Percentiles rank a stretch among this genome's conserved stretches.
These are phyloP conservation scores for Hystrix cristata DNA, from an alignment of 2,113 vertebrate species.

Conservation along the genomic window DNA sequence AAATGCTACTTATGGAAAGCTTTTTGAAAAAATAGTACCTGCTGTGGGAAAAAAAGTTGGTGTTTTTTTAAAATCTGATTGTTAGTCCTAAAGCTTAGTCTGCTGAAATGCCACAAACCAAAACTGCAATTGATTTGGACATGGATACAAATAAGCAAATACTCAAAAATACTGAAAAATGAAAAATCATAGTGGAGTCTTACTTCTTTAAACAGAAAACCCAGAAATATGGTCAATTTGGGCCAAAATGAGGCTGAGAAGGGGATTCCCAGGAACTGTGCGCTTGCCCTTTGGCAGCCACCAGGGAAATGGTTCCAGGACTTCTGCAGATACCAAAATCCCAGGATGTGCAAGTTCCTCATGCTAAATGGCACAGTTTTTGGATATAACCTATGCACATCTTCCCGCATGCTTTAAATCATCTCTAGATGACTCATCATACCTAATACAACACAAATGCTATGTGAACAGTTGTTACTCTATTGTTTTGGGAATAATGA, in stretches of 20 bases:
- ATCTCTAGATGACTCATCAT: no score
- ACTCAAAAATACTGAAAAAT: background rate
- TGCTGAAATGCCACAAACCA: slow-evolving; percentile 34
- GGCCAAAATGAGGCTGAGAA: background rate
- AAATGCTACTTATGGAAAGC: slow-evolving; percentile 5
- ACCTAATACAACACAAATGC: background rate
- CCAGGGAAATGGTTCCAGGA: background rate
- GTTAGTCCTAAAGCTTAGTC: background rate
- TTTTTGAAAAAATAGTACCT: slow-evolving; percentile 20
- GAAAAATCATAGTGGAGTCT: slow-evolving; percentile 17
- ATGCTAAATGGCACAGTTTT: no score
- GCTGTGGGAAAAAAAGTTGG: background rate
- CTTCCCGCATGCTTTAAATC: background rate
- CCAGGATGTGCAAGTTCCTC: no score
- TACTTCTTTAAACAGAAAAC: slow-evolving; percentile 36
- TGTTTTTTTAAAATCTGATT: background rate
- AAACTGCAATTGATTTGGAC: background rate
- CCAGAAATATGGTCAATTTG: background rate
- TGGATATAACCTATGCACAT: background rate
- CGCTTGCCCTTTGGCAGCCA: background rate
- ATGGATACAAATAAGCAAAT: slow-evolving; percentile 1
- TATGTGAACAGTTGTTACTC: no score
- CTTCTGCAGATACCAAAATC: background rate
- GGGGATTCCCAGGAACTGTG: background rate
- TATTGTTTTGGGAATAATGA: background rate